Conservation (phyloP, 2,113 vertebrate genomes). For the Xiphophorus couchianus region DNA sequence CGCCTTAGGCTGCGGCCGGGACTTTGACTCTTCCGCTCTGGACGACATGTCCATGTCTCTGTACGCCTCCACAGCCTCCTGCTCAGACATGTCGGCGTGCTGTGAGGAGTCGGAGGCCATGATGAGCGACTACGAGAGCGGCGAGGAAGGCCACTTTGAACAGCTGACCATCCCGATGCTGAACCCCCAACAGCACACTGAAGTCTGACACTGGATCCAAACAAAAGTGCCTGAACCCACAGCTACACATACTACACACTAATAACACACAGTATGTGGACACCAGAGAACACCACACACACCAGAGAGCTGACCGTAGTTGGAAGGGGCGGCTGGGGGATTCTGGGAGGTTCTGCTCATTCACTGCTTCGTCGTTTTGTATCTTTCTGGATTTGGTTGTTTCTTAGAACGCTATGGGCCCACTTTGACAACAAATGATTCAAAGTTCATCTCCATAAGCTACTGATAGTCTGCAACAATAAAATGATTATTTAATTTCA, state of each 20-base stretch:
- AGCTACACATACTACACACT: constrained; percentile 52
- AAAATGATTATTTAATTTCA: not conserved
- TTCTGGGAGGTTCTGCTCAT: not conserved
- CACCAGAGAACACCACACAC: constrained; percentile 14
- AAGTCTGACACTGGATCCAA: constrained; percentile 93
- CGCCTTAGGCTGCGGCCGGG: constrained; percentile 82
- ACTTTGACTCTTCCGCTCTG: constrained; percentile 85
- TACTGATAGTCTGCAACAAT: not conserved
- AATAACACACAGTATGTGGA: constrained; percentile 34
- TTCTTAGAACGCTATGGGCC: not conserved
- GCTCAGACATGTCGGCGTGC: constrained; percentile 97
- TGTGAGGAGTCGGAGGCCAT: constrained; percentile 95
- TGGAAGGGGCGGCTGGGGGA: not conserved
- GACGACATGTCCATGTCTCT: constrained; percentile 92
- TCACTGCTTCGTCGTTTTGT: not conserved
- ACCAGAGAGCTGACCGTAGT: constrained; percentile 52
- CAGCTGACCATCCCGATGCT: constrained; percentile 87
- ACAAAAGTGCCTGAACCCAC: constrained; percentile 95
- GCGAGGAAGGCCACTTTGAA: constrained; percentile 89
- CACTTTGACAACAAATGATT: not conserved
- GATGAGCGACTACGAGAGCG: constrained; percentile 98
- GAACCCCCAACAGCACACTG: constrained; percentile 93
- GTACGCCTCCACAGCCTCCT: constrained; percentile 92
- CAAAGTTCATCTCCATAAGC: not conserved
- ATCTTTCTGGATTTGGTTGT: not conserved